Evolutionary conservation across 2,113 vertebrate species (phyloP), one percentile per base, ranked within the genome.

Genomic region (Bungarus multicinctus): DNA sequence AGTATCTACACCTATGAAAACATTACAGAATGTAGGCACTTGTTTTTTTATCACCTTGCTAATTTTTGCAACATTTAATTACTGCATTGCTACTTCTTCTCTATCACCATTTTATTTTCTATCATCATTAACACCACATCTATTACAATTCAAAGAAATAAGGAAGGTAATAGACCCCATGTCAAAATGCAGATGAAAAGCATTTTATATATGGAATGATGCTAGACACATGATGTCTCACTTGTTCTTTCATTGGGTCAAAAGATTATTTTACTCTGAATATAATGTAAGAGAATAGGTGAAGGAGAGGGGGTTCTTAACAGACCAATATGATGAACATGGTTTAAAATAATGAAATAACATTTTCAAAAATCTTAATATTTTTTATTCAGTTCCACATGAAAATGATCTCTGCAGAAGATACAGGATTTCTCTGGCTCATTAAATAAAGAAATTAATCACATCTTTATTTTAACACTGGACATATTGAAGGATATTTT

Each of bases 331-430:
- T 12, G 92, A 58, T 3, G 1, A 0, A 20, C 1, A 50, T 64
- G 14, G 90, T 2, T 3, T 54, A 47, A 94, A 93, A 90, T 6
- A 18, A 1, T 2, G 0, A 93, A 95, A 87, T 16, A 18, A 30
- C 14, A 55, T 39, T 93, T 1, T 3, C n/a, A 23, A 91, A n/a
- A 5, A 93, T 88, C 1, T 0, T 12, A 0, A 0, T 87, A 55
- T 3, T 93, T 0, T 55, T 27, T 22, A 5, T 47, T 74, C 0
- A 94, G 10, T 88, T 91, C 11, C 4, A n/a, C 69, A 3, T 4
- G 34, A 30, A 89, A 12, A 2, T 94, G 94, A 6, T 43, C 64
- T 55, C 92, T 69, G 87, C 4, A 90, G 16, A 39, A 95, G 81
- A 93, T 18, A 0, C 43, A 58, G 23, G 90, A 81, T 93, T 30